Evolutionary conservation across 2,888 invertebrate genomes (phyloP), one percentile per base, ranked within the genome.

Genomic region (Metalampra italica): DNA sequence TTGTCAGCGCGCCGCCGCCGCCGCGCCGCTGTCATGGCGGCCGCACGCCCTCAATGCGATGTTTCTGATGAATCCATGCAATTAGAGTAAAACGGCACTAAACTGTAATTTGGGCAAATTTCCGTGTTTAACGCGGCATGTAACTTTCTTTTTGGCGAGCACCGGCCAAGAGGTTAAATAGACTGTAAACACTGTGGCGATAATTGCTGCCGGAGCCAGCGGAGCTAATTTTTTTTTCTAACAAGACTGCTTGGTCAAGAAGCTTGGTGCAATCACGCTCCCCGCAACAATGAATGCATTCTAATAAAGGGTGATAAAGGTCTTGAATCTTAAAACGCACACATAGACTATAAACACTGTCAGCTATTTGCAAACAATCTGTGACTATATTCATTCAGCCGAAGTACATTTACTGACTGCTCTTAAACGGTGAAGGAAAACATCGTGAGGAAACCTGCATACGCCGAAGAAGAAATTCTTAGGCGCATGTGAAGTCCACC

Each of bases 31-130:
- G 71, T 75, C 77, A 77, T 73, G 72, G 74, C 66, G 56, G 62
- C 62, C 57, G 62, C 43, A 61, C 64, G 72, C 55, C 71, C 75
- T 68, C 71, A 69, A 77, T 78, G 75, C 66, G 62, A 66, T 66
- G 67, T 66, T 75, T 75, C 74, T 72, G 78, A 78, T 77, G 78
- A 81, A 68, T 74, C 72, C 57, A 60, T 60, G 73, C 78, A 87
- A 86, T 88, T 82, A 84, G 82, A 85, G 78, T 84, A 82, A 84
- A 83, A 82, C 80, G 80, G 62, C 68, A 66, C 75, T 79, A 79
- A 84, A 79, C 74, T 75, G 81, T 79, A 79, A 83, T 87, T 83
- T 82, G 69, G 75, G 63, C 68, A 68, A 78, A 77, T 83, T 80
- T 79, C 75, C 75, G 79, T 80, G 81, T 74, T 85, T 80, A 86